Conservation (phyloP, 2,888 invertebrate species). For the Cheilosia grossa region DNA sequence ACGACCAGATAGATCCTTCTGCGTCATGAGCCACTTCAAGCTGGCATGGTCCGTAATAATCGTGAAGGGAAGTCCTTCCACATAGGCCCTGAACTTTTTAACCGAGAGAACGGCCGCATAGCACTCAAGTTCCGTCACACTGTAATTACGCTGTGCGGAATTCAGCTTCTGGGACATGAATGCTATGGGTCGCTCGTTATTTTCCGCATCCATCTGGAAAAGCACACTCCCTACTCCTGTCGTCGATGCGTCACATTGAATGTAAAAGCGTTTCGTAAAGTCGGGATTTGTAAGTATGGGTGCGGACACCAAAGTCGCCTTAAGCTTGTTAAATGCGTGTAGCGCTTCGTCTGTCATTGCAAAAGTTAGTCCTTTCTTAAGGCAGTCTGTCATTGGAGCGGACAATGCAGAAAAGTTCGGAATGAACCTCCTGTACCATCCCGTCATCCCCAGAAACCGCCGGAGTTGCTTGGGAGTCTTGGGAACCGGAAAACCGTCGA, state of each 20-base stretch:
- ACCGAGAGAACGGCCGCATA: background rate
- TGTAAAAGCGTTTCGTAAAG: background rate
- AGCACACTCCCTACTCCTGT: background rate
- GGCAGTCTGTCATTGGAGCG: background rate
- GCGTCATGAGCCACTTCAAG: background rate
- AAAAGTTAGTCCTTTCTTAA: background rate
- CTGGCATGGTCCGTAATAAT: background rate
- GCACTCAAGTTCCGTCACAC: background rate
- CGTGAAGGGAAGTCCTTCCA: background rate
- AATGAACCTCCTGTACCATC: background rate
- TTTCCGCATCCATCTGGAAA: background rate
- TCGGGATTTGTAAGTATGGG: background rate
- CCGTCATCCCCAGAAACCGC: background rate
- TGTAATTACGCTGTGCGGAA: background rate
- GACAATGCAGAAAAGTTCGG: background rate
- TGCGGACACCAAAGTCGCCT: background rate
- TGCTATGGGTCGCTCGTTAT: background rate
- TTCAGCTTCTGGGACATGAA: background rate
- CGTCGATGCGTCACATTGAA: background rate
- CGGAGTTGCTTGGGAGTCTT: background rate
- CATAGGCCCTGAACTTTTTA: background rate
- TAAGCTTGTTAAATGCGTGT: background rate
- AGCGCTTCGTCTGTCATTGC: background rate
- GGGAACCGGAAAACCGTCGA: background rate
- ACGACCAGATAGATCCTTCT: background rate